Conservation (phyloP, 2,113 vertebrate species). For the Eulemur rufifrons region DNA sequence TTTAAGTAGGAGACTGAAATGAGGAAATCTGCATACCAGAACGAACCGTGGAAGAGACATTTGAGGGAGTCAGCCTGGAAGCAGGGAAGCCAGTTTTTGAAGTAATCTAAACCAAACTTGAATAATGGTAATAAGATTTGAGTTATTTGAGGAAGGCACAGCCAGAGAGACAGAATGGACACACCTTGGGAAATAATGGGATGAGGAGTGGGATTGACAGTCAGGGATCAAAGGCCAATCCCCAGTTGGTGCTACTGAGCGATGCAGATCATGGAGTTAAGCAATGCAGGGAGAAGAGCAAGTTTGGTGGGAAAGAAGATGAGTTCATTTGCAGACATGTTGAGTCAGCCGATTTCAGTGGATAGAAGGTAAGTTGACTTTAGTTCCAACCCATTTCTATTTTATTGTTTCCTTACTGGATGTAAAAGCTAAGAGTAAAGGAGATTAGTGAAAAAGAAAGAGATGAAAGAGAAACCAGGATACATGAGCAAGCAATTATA, state of each 20-base stretch:
- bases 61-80: not conserved
- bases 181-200: not conserved
- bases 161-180: not conserved
- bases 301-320: conserved; percentile 11
- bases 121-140: not conserved
- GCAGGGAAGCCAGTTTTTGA: not conserved
- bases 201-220: not conserved
- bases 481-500: not conserved
- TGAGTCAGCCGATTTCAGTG: conserved; percentile 37
- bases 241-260: not conserved
- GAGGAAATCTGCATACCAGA: not conserved
- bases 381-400: not conserved
- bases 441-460: not conserved
- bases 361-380: not conserved
- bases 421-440: conserved; percentile 29
- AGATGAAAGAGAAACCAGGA: not conserved
- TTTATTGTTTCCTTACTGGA: not conserved
- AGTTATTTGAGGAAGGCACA: not conserved
- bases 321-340: not conserved
- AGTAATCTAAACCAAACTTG: not conserved
- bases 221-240: not conserved
- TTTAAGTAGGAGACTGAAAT: not conserved
- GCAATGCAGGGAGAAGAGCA: conserved; percentile 15
- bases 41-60: not conserved
- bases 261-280: conserved; percentile 33